A percentile compares a stretch with the other conserved stretches of the same genome.
These are phyloP conservation scores for Lasiommata megera DNA, from an alignment of 2,888 invertebrate genomes.

Conservation along the genomic window DNA sequence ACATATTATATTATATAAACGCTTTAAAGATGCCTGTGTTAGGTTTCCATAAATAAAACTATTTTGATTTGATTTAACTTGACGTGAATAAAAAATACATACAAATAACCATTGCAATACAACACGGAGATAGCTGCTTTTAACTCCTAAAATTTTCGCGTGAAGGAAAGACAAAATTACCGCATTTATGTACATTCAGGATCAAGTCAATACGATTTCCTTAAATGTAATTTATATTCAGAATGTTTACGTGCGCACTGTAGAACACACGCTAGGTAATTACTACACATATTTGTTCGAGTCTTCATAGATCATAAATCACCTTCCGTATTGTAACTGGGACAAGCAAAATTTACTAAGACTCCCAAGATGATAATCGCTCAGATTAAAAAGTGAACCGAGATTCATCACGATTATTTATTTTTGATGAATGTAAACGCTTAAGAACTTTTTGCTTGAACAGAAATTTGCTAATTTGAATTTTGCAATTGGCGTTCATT, in stretches of 20 bases:
- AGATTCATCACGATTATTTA: conserved; percentile 19
- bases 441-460: conserved; percentile 35
- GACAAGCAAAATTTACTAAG: conserved; percentile 15
- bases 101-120: too few species aligned
- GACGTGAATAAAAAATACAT: too few species aligned
- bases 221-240: conserved; percentile 26
- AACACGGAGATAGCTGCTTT: too few species aligned
- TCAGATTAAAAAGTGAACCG: neutral
- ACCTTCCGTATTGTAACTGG: conserved; percentile 24
- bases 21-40: too few species aligned
- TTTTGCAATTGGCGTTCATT: too few species aligned
- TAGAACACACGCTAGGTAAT: conserved; percentile 26
- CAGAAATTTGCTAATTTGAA: conserved; percentile 25
- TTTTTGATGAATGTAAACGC: conserved; percentile 29
- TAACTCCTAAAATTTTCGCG: too few species aligned
- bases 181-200: too few species aligned
- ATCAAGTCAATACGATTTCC: too few species aligned
- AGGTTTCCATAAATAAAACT: too few species aligned
- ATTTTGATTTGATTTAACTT: too few species aligned
- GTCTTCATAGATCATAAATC: conserved; percentile 15
- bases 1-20: too few species aligned
- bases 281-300: conserved; percentile 24
- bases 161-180: too few species aligned
- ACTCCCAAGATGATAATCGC: neutral
- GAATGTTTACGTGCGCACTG: conserved; percentile 22